Base-by-base conservation (phyloP, 2,113 vertebrate species). In the Archocentrus centrarchus region DNA sequence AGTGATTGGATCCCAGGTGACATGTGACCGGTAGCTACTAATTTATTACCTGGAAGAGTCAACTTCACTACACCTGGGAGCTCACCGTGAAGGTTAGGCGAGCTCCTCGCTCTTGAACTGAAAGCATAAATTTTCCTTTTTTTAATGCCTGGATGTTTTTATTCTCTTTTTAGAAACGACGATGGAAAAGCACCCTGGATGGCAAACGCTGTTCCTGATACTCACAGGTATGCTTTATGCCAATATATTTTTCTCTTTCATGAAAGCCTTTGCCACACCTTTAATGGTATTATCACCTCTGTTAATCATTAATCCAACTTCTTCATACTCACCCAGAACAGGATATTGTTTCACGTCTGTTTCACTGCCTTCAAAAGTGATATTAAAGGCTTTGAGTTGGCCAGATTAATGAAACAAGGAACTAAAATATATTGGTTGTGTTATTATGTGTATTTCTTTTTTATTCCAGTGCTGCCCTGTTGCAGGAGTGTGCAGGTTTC, bases 381-480 rank as follows among this genome's bases (percentile, higher is more conserved):
- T 39, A 61, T 17, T 18, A 47, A 47, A 17, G 39, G 5, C 13
- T 5, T 35, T 68, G 3, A 64, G 17, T 57, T 73, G 3, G 2
- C 62, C 18, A 53, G 20, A 59, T 55, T 66, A 14, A 58, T 68
- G 11, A 73, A 53, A 55, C n/a, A 66, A 77, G 50, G 9, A 13
- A 24, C 17, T n/a, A 50, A 37, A 35, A 61, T 2, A 50, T 3
- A 60, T 17, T n/a, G 4, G 2, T 55, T 53, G 4, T 76, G 18
- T 55, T 6, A 9, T 78, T 4, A 24, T 63, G 1, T 59, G 3
- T 44, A 7, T 78, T 59, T 24, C 0, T 75, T 63, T 39, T 87
- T 59, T 58, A 61, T 86, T 94, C 79, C 80, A 98, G 97, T 95
- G 20, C 91, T 97, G 79, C 93, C 75, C 17, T 86, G 93, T 77